Base-by-base conservation (phyloP, 2,113 vertebrate genomes). In the Psephotus haematonotus region DNA sequence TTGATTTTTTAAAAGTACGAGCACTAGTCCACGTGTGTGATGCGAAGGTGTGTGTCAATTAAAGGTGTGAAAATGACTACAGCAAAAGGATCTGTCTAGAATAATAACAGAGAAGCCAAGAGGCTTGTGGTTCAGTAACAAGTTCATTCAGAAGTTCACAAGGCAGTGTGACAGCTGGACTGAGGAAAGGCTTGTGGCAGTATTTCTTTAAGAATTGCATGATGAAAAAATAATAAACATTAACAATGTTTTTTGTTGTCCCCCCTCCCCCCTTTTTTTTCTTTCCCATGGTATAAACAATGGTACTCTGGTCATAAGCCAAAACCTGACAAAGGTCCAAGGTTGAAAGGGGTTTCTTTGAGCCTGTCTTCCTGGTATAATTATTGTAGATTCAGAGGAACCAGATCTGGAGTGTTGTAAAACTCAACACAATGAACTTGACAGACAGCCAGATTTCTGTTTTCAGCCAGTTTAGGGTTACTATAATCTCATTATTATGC, bases 391-490 rank as follows among this genome's bases (percentile, higher is more conserved):
- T 97, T 96, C 97, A 92, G 96, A 98, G 98, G 95, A 99, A 98
- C 98, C 95, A 93, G 98, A 98, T 98, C 98, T 97, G 96, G 94
- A 97, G 90, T 98, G 98, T 98, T 98, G 97, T 97, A 98, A 97
- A 97, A 98, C 98, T 97, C 97, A 82, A 98, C 98, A 98, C 98
- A 98, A 98, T 98, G 98, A 98, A 98, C 98, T 98, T 98, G 99
- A 99, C 98, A 98, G 98, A 97, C 97, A 95, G 98, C 98, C 99
- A 99, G 98, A 98, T 97, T 98, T 97, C 98, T 98, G 98, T 98
- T 98, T 98, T 98, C 98, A 97, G 96, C 95, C 98, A 98, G 98
- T 98, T 99, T 99, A 98, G 97, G 98, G 99, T 99, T 99, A 98
- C 99, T 97, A 96, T 98, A 98, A 98, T 98, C 98, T 98, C 98